These are phyloP conservation scores for Chlamydotis undulata DNA, from an alignment of 2,113 vertebrate genomes.

Conservation along the genomic window DNA sequence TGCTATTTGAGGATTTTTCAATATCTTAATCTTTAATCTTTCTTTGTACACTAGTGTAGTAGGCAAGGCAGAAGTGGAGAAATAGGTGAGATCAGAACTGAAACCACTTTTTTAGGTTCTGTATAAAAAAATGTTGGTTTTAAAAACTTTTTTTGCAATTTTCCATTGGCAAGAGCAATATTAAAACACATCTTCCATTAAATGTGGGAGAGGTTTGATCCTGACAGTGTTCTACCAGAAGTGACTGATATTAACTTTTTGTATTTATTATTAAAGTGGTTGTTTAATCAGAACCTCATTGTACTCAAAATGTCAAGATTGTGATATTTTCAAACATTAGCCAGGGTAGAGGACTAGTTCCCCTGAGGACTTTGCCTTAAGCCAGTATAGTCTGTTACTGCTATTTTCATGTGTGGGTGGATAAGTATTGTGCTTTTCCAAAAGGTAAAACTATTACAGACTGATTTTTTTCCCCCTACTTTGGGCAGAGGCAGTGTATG, in stretches of 20 bases:
- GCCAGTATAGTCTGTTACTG: background rate
- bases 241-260: background rate
- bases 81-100: background rate
- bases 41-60: background rate
- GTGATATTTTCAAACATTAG: background rate
- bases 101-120: background rate
- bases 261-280: background rate
- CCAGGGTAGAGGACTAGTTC: background rate
- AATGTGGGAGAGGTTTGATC: background rate
- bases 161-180: background rate
- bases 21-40: background rate
- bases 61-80: background rate
- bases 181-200: background rate
- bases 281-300: background rate
- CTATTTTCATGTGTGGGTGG: background rate
- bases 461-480: background rate
- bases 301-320: constrained; percentile 27
- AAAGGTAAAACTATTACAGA: background rate
- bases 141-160: background rate
- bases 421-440: background rate
- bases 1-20: background rate
- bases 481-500: background rate
- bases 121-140: background rate
- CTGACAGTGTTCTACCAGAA: background rate
- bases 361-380: background rate